Evolutionary conservation across 2,113 vertebrate species (phyloP).

Genomic region (Castor canadensis): DNA sequence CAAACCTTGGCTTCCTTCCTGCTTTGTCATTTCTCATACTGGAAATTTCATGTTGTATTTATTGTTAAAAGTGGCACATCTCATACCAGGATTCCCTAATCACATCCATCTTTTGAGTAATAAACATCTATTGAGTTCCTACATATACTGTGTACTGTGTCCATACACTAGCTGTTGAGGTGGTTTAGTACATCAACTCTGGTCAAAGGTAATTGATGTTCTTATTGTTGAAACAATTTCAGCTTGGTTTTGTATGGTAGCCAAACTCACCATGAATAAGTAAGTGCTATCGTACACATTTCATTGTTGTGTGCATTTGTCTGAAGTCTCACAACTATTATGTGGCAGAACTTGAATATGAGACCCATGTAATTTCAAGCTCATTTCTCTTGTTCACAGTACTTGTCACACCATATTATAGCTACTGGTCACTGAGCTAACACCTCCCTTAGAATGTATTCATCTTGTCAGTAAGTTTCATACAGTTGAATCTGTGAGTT

Average conservation of each 20-base stretch:
- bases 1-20: not conserved
- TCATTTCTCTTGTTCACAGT: not conserved
- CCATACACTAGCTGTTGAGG: not conserved
- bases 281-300: not conserved
- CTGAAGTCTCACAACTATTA: not conserved
- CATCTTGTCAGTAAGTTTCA: not conserved
- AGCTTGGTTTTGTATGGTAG: not conserved
- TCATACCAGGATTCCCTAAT: not conserved
- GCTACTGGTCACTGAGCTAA: not conserved
- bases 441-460: not conserved
- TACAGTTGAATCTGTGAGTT: not conserved
- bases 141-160: not conserved
- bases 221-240: not conserved
- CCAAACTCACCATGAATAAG: not conserved
- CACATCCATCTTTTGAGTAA: not conserved
- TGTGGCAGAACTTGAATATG: not conserved
- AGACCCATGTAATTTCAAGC: not conserved
- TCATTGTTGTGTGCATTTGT: not conserved
- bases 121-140: not conserved
- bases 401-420: not conserved
- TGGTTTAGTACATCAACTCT: not conserved
- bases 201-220: not conserved
- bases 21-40: not conserved
- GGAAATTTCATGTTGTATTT: not conserved
- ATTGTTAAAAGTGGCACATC: not conserved